Percentiles rank a stretch among this genome's conserved stretches.
phyloP scores from a whole-genome alignment of 2,888 invertebrate genomes.

The Rugalucina vietnamica region DNA sequence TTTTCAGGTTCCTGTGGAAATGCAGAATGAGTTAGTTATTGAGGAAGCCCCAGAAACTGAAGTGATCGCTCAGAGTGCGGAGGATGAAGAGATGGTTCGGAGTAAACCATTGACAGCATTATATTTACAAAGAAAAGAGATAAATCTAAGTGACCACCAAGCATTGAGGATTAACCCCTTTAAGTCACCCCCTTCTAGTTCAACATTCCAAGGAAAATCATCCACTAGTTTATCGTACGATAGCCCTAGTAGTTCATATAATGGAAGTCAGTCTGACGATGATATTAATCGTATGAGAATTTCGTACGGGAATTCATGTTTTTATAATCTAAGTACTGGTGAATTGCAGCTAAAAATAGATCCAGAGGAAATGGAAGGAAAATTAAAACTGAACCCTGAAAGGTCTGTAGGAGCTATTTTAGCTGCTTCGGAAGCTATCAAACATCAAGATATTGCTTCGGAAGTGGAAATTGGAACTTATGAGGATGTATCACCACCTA shows the following conservation, averaged over 20 bases:
- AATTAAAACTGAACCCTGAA: slow-evolving; percentile 34
- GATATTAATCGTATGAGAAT: slow-evolving; percentile 48
- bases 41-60: slow-evolving; percentile 60
- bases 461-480: slow-evolving; percentile 59
- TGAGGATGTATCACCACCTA: slow-evolving; percentile 50
- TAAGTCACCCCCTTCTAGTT: slow-evolving; percentile 60
- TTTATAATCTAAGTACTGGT: slow-evolving; percentile 61
- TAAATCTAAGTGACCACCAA: slow-evolving; percentile 26
- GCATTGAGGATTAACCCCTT: slow-evolving; percentile 36
- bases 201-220: slow-evolving; percentile 48
- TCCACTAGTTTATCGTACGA: slow-evolving; percentile 36
- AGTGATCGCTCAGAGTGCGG: slow-evolving; percentile 47
- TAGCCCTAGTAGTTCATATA: slow-evolving; percentile 12
- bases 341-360: slow-evolving; percentile 55
- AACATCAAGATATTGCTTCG: slow-evolving; percentile 62
- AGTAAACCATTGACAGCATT: slow-evolving; percentile 62
- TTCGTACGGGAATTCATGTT: slow-evolving; percentile 54
- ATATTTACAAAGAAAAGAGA: slow-evolving; percentile 56
- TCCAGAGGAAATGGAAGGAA: slow-evolving; percentile 29
- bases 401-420: slow-evolving; percentile 60
- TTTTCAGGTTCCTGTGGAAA: slow-evolving; percentile 2
- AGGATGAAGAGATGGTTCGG: slow-evolving; percentile 59
- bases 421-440: slow-evolving; percentile 64
- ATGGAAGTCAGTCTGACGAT: slow-evolving; percentile 7
- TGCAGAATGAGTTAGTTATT: slow-evolving; percentile 37